A percentile compares a stretch with the other conserved stretches of the same genome.
These are phyloP conservation scores for Podabrus alpinus DNA, from an alignment of 2,888 invertebrate genomes.

Conservation along the genomic window DNA sequence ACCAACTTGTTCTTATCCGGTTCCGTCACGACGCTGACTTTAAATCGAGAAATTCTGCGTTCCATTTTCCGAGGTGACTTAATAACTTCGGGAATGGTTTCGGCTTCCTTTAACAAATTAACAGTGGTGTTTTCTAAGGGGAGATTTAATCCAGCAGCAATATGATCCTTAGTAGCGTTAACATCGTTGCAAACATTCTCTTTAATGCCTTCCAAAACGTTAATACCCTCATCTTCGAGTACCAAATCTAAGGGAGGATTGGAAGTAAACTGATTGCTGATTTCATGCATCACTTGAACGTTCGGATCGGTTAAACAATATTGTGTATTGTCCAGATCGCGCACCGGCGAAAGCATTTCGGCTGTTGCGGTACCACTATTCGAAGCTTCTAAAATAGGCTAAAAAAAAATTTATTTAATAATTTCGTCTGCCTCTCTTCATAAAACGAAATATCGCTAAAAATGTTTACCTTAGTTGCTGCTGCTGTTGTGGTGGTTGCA, in stretches of 20 bases:
- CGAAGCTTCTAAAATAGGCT: constrained; percentile 52
- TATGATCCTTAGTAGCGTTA: not conserved
- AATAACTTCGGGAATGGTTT: not conserved
- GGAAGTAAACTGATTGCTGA: constrained; percentile 3
- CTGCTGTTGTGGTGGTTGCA: not conserved
- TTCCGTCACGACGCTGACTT: constrained; percentile 60
- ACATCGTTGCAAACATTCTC: not conserved
- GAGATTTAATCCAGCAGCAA: constrained; percentile 13
- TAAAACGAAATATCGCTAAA: not conserved
- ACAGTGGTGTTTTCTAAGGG: constrained; percentile 20
- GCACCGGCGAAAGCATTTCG: constrained; percentile 50
- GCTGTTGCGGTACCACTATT: constrained; percentile 48
- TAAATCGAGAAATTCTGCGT: constrained; percentile 57
- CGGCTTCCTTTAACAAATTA: constrained; percentile 13
- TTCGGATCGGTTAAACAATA: constrained; percentile 13
- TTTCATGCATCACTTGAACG: constrained; percentile 19
- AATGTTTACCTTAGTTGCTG: not conserved
- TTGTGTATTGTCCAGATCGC: constrained; percentile 39
- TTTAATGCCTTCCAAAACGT: not conserved
- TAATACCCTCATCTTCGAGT: not conserved
- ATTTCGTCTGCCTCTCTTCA: not conserved
- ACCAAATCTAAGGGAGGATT: not conserved
- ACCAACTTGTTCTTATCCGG: constrained; percentile 49
- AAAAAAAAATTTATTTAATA: not conserved
- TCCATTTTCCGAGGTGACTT: constrained; percentile 35